Evolutionary conservation across 2,888 invertebrate species (phyloP).

Genomic region (Himalopsyche tibetana): DNA sequence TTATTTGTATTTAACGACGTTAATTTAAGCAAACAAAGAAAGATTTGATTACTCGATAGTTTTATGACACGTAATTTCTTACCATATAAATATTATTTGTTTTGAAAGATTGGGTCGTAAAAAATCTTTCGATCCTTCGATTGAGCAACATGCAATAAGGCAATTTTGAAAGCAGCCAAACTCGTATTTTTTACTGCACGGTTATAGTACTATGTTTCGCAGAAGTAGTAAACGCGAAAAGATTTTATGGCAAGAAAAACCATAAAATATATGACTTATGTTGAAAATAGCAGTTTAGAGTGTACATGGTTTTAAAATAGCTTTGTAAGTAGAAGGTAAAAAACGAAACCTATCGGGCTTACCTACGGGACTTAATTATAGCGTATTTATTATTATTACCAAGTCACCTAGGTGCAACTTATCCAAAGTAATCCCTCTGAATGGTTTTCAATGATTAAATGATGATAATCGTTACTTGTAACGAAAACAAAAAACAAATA

Average conservation of each 20-base stretch:
- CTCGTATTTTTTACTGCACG: conserved; percentile 49
- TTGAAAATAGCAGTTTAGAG: conserved; percentile 24
- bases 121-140: conserved; percentile 53
- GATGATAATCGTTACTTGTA: no score
- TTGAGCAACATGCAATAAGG: conserved; percentile 61
- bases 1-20: background rate
- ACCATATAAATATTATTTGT: conserved; percentile 47
- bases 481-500: no score
- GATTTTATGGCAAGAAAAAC: conserved; percentile 52
- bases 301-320: conserved; percentile 41
- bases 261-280: conserved; percentile 41
- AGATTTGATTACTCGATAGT: conserved; percentile 18
- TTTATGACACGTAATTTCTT: conserved; percentile 33
- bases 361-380: background rate
- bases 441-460: no score
- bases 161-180: conserved; percentile 56
- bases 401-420: no score
- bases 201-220: conserved; percentile 47
- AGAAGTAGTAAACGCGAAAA: conserved; percentile 56
- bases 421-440: no score
- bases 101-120: conserved; percentile 58
- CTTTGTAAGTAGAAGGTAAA: conserved; percentile 13
- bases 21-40: conserved; percentile 35
- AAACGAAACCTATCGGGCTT: conserved; percentile 11
- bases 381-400: no score